Evolutionary conservation across 2,888 invertebrate species (phyloP).

Genomic region (Cantharis rustica): DNA sequence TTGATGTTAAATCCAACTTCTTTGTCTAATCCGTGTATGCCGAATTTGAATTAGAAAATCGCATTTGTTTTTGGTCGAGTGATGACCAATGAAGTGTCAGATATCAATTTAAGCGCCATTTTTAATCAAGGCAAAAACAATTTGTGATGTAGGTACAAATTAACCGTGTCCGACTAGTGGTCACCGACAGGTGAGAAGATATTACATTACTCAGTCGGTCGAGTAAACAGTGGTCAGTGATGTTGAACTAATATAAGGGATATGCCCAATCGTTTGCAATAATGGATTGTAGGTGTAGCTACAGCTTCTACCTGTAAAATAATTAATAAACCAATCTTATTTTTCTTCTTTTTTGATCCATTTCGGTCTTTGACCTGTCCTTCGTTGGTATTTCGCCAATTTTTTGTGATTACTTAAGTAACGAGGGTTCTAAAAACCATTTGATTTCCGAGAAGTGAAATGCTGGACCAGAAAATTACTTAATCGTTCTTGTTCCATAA

Average conservation of each 20-base stretch:
- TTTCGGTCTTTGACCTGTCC: neutral
- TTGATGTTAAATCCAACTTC: neutral
- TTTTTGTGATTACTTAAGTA: neutral
- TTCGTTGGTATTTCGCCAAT: neutral
- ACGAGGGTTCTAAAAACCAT: neutral
- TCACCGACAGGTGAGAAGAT: conserved; percentile 46
- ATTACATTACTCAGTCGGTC: conserved; percentile 41
- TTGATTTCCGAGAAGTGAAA: neutral
- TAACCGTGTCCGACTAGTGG: conserved; percentile 45
- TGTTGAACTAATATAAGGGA: conserved; percentile 42
- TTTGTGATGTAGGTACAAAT: conserved; percentile 44
- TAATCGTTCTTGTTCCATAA: neutral
- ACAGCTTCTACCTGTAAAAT: neutral
- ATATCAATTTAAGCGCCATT: conserved; percentile 44
- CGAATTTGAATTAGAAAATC: conserved; percentile 7
- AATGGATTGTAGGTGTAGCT: conserved; percentile 15
- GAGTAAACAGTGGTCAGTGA: conserved; percentile 41
- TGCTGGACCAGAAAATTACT: neutral
- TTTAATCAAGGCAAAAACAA: conserved; percentile 45
- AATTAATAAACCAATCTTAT: neutral
- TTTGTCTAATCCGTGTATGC: neutral
- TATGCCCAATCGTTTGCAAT: conserved; percentile 16
- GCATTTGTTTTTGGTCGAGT: conserved; percentile 41
- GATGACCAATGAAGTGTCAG: conserved; percentile 45
- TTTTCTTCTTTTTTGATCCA: neutral